A percentile compares a stretch with the other conserved stretches of the same genome.
Evolutionary conservation across 2,113 vertebrate species (phyloP).

Genomic region (Shinisaurus crocodilurus): DNA sequence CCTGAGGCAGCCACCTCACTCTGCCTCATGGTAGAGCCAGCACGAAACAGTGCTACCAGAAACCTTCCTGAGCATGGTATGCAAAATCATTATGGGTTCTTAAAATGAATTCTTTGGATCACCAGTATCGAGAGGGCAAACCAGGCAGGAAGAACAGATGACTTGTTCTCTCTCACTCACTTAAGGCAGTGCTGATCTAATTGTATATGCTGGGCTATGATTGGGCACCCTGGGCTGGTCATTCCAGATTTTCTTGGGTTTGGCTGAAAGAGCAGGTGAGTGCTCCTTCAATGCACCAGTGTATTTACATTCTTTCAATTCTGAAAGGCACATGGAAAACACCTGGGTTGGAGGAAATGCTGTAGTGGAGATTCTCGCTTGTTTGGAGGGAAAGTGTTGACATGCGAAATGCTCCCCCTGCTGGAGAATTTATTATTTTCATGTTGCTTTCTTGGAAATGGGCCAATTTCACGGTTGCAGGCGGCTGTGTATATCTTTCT

Average conservation of each 20-base stretch:
- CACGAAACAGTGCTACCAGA: neutral
- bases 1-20: too few relatives aligned
- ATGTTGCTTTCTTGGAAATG: neutral
- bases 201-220: neutral
- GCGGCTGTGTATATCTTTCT: neutral
- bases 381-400: neutral
- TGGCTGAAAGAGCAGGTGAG: neutral
- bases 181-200: neutral
- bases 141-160: neutral
- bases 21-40: too few relatives aligned
- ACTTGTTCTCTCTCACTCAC: neutral
- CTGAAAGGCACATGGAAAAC: neutral
- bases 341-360: neutral
- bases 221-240: neutral
- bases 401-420: conserved; percentile 12
- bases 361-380: neutral
- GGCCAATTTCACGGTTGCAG: neutral
- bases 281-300: neutral
- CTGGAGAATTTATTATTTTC: neutral
- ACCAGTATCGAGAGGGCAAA: neutral
- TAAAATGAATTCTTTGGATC: neutral
- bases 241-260: neutral
- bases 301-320: neutral
- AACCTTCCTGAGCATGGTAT: neutral
- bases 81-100: neutral